phyloP scores from a whole-genome alignment of 2,888 invertebrate species.

The Shargacucullia verbasci region DNA sequence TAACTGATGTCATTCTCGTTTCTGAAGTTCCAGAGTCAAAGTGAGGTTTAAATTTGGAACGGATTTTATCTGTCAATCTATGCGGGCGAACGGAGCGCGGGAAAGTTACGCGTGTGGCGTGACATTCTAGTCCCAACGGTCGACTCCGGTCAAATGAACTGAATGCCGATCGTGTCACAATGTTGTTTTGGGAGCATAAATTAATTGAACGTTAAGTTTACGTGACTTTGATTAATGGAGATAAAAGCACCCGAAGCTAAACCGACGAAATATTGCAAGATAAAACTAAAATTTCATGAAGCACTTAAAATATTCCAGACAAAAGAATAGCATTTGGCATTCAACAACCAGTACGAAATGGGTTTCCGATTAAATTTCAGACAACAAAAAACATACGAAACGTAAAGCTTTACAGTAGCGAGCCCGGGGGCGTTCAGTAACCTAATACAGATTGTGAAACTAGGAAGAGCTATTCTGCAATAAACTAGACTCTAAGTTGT shows the following conservation, averaged over 20 bases:
- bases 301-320: conserved; percentile 1
- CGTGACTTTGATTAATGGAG: conserved; percentile 35
- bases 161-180: conserved; percentile 41
- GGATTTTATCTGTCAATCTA: conserved; percentile 56
- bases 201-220: conserved; percentile 33
- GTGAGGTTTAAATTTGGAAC: conserved; percentile 43
- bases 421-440: conserved; percentile 68
- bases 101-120: conserved; percentile 35
- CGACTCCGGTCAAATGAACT: conserved; percentile 36
- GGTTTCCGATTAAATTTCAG: conserved; percentile 70
- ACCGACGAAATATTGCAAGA: background rate
- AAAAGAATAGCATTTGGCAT: conserved; percentile 32
- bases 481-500: conserved; percentile 71
- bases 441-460: conserved; percentile 68
- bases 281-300: background rate
- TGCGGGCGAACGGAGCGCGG: conserved; percentile 36
- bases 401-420: conserved; percentile 65
- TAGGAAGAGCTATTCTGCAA: conserved; percentile 58
- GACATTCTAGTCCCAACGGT: conserved; percentile 41
- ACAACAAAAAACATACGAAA: conserved; percentile 66
- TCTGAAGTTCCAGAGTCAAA: conserved; percentile 29
- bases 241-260: background rate
- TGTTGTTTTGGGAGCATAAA: conserved; percentile 35
- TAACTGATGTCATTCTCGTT: conserved; percentile 38
- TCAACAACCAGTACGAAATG: conserved; percentile 57